These are phyloP conservation scores for Arenaria interpres DNA, from an alignment of 2,113 vertebrate genomes.

Conservation along the genomic window DNA sequence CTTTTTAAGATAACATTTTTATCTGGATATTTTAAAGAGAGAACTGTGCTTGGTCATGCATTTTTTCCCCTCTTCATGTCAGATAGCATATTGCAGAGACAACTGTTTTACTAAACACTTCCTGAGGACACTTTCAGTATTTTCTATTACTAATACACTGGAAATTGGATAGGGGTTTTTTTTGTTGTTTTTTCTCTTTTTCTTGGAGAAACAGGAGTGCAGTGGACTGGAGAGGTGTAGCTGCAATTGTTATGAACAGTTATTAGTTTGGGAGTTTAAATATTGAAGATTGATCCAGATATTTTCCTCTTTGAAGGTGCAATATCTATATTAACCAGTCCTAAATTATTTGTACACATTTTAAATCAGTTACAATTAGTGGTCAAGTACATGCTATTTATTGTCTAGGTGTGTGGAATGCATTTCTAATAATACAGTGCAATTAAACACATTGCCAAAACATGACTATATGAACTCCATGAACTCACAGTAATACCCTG, in stretches of 20 bases:
- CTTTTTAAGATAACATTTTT: neutral
- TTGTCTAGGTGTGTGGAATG: neutral
- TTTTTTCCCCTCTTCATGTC: neutral
- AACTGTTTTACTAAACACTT: neutral
- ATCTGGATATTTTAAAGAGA: neutral
- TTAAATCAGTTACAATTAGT: neutral
- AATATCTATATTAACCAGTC: neutral
- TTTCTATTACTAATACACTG: neutral
- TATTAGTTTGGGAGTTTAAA: neutral
- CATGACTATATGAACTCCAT: neutral
- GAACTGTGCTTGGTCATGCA: neutral
- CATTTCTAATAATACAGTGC: neutral
- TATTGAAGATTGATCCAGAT: neutral
- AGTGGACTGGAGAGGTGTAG: neutral
- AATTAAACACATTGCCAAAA: neutral
- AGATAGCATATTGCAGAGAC: neutral
- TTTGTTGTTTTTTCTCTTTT: neutral
- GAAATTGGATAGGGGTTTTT: neutral
- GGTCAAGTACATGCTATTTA: neutral
- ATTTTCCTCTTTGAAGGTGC: neutral
- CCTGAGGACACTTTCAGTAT: neutral
- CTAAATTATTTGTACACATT: neutral
- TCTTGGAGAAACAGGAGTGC: neutral
- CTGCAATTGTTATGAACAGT: neutral
- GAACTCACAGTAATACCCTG: neutral